phyloP scores from a whole-genome alignment of 2,113 vertebrate species.

The Ameiurus melas region DNA sequence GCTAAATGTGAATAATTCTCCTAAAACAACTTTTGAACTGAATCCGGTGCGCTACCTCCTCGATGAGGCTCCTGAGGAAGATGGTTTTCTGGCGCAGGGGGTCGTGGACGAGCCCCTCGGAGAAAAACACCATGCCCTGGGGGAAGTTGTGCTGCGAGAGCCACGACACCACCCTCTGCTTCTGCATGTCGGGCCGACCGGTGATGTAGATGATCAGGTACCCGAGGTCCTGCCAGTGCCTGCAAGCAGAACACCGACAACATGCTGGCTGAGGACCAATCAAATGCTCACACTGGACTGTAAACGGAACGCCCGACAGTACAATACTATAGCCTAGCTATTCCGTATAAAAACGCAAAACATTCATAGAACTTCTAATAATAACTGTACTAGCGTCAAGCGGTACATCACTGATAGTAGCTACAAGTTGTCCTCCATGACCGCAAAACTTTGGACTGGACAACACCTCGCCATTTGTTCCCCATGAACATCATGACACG shows the following conservation, averaged over 20 bases:
- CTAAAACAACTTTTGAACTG: background rate
- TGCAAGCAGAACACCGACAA: slow-evolving; percentile 54
- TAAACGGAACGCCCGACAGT: background rate
- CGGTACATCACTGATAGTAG: background rate
- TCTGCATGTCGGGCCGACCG: slow-evolving; percentile 98
- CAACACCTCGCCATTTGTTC: background rate
- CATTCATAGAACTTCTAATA: background rate
- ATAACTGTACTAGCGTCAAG: background rate
- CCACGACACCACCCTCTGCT: slow-evolving; percentile 98
- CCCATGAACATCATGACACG: background rate
- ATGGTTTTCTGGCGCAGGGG: slow-evolving; percentile 96
- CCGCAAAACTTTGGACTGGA: background rate
- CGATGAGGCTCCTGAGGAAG: slow-evolving; percentile 91
- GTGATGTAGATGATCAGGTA: slow-evolving; percentile 99
- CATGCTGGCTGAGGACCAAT: background rate
- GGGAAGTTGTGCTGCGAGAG: slow-evolving; percentile 99
- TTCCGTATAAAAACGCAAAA: background rate
- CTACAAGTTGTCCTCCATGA: background rate
- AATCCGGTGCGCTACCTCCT: slow-evolving; percentile 51
- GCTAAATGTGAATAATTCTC: background rate
- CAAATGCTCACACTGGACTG: background rate
- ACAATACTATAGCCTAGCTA: background rate
- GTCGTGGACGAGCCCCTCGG: slow-evolving; percentile 94
- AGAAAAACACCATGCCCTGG: slow-evolving; percentile 96
- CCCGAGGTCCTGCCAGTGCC: slow-evolving; percentile 99